phyloP scores from a whole-genome alignment of 2,888 invertebrate genomes.

The Meiosimyza decipiens region DNA sequence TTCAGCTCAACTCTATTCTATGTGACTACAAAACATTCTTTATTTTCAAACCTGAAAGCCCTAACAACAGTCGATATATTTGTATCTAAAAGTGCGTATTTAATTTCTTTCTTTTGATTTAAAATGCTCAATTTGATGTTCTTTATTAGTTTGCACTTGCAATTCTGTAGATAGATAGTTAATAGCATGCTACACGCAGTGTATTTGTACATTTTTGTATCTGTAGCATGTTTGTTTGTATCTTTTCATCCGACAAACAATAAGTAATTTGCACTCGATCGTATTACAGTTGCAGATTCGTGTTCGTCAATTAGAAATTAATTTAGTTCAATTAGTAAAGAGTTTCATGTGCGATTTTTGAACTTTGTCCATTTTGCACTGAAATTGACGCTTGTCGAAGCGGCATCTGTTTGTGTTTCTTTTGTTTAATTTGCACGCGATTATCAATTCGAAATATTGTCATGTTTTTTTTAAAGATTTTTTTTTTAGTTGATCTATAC shows the following conservation, averaged over 20 bases:
- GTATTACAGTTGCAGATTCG: not conserved
- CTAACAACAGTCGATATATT: too few species aligned
- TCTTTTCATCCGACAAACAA: not conserved
- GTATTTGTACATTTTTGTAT: not conserved
- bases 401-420: not conserved
- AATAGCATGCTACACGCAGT: not conserved
- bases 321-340: constrained; percentile 10
- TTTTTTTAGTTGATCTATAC: not conserved
- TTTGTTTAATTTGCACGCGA: constrained; percentile 23
- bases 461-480: not conserved
- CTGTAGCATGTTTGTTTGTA: not conserved
- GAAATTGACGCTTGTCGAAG: not conserved
- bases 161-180: not conserved
- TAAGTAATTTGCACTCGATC: constrained; percentile 2
- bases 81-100: too few species aligned
- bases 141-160: too few species aligned
- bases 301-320: not conserved
- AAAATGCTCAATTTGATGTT: too few species aligned
- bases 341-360: not conserved
- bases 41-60: too few species aligned
- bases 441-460: not conserved
- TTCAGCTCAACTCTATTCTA: too few species aligned
- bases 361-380: not conserved
- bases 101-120: too few species aligned
- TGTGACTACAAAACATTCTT: too few species aligned